Conservation (phyloP, 1,140 invertebrate species). For the Neotoxoptera formosana region DNA sequence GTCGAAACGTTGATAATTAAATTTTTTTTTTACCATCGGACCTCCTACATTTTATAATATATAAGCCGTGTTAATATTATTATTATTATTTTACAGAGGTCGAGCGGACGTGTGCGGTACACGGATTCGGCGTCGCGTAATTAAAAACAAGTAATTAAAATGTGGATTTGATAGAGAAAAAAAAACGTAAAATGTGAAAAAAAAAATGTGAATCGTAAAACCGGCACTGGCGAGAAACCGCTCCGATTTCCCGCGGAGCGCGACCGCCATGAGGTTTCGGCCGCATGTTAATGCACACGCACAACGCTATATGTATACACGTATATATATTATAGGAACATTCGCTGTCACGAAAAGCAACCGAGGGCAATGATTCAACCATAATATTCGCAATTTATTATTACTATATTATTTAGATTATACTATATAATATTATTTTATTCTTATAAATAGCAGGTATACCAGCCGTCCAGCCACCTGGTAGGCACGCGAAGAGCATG, state of each 20-base stretch:
- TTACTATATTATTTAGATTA: background rate
- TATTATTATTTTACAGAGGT: background rate
- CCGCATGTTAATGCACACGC: background rate
- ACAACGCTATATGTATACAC: background rate
- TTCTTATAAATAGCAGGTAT: background rate
- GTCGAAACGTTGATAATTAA: background rate
- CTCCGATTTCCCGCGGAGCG: background rate
- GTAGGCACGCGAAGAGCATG: background rate
- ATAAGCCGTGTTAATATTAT: background rate
- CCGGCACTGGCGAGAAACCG: background rate
- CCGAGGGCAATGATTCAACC: background rate
- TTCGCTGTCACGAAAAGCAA: background rate
- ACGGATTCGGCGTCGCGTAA: background rate
- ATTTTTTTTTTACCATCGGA: background rate
- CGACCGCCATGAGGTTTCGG: background rate
- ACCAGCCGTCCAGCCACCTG: no score
- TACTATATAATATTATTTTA: background rate
- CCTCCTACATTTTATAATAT: background rate
- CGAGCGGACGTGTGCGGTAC: background rate
- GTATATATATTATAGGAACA: no score
- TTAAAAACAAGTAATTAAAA: constrained; percentile 19
- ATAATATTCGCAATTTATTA: background rate
- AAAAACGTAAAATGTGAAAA: background rate
- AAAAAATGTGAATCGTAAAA: background rate
- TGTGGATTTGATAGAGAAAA: background rate